phyloP scores from a whole-genome alignment of 2,113 vertebrate species.

The Colaptes auratus region DNA sequence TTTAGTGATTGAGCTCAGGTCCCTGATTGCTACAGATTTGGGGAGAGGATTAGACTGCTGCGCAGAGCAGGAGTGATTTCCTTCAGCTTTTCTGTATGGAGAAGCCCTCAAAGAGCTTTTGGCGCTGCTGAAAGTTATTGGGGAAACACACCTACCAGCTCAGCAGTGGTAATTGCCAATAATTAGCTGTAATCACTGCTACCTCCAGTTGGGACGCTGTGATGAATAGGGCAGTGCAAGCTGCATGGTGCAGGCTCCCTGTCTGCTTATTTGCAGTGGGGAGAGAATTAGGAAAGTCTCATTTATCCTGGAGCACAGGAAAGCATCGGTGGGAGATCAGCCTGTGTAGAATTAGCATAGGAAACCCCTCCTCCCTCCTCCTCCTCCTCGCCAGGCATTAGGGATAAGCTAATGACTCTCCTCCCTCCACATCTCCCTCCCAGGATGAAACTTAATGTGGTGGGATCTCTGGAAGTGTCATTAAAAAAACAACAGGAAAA shows the following conservation, averaged over 20 bases:
- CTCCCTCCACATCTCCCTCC: conserved; percentile 10
- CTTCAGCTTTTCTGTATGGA: neutral
- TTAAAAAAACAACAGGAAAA: neutral
- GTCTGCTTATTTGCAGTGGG: conserved; percentile 20
- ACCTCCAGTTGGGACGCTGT: neutral
- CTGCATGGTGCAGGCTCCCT: neutral
- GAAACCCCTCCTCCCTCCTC: neutral
- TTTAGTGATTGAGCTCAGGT: accelerated
- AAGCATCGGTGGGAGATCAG: neutral
- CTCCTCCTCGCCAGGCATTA: neutral
- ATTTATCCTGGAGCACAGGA: conserved; percentile 33
- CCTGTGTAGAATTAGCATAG: neutral
- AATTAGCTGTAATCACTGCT: conserved; percentile 38
- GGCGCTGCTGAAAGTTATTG: conserved; percentile 11
- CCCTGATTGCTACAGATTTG: neutral
- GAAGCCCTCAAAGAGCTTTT: conserved; percentile 18
- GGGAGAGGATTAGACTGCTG: neutral
- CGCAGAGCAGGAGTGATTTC: neutral
- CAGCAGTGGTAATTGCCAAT: neutral
- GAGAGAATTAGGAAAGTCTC: conserved; percentile 28
- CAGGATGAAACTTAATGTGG: neutral
- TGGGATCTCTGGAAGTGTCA: neutral
- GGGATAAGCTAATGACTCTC: conserved; percentile 40
- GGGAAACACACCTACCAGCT: neutral
- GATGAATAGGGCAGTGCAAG: neutral